Evolutionary conservation across 2,888 invertebrate genomes (phyloP).

Genomic region (Eledone cirrhosa): DNA sequence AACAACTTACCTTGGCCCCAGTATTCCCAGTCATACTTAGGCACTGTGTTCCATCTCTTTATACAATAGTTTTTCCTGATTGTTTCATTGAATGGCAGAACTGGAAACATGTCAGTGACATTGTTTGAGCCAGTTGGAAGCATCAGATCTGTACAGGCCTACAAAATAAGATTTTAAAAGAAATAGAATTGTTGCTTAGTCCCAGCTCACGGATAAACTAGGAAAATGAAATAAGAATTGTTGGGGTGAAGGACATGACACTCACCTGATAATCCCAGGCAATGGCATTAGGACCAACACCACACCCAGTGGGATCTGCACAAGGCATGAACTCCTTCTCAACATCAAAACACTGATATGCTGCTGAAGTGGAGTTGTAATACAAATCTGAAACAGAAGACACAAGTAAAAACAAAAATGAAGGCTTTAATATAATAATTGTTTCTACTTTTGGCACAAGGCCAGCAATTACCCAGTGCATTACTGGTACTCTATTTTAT

Average conservation of each 20-base stretch:
- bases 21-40: slow-evolving; percentile 56
- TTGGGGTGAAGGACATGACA: not conserved
- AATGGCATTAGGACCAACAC: slow-evolving; percentile 57
- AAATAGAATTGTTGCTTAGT: no score
- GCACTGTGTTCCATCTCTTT: slow-evolving; percentile 57
- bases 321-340: slow-evolving; percentile 63
- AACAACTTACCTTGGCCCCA: slow-evolving; percentile 59
- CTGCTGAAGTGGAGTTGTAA: slow-evolving; percentile 48
- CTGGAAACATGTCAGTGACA: slow-evolving; percentile 64
- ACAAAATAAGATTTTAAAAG: slow-evolving; percentile 21
- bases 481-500: no score
- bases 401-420: no score
- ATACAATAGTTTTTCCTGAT: slow-evolving; percentile 57
- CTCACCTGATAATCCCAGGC: slow-evolving; percentile 67
- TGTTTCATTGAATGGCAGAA: slow-evolving; percentile 56
- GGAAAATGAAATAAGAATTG: no score
- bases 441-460: no score
- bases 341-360: slow-evolving; percentile 57
- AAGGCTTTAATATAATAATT: no score
- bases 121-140: slow-evolving; percentile 58
- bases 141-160: slow-evolving; percentile 64
- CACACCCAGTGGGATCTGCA: slow-evolving; percentile 67
- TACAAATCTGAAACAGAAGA: slow-evolving; percentile 41
- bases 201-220: no score
- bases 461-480: no score